Evolutionary conservation across 2,113 vertebrate species (phyloP), one percentile per base, ranked within the genome.

Genomic region (Zootoca vivipara): DNA sequence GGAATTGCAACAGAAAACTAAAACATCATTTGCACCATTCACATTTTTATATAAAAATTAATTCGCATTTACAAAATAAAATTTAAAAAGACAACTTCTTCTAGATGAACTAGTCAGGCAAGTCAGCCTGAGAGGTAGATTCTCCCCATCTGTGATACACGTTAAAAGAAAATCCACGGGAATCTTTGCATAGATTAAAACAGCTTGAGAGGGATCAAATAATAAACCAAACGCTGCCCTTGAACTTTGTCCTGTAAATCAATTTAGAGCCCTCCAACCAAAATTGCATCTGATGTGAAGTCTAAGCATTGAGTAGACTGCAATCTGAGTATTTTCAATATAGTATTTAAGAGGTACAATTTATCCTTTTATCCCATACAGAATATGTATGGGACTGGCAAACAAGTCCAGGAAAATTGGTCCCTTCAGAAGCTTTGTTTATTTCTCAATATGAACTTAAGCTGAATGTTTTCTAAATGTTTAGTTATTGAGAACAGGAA

Each of bases 121-220:
- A 28, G 30, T 40, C 74, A 89, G 92, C 92, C 91, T 82, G 81
- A 85, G 92, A 94, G 93, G 94, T 93, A 94, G 92, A 85, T 90
- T 82, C 74, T 90, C 83, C 89, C 80, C 78, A 77, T 80, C 72
- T 91, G 85, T 83, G 85, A 62, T 75, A 91, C 35, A 46, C 75
- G 75, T 64, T 67, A 77, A 40, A 40, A 46, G 69, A 80, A 82
- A 87, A 88, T 33, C 46, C 24, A 5, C 82, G 58, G 33, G 20
- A 80, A 64, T 7, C 26, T 3, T 0, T 3, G 12, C 78, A 74
- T 1, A 84, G 40, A 30, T 75, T 64, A 74, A 75, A 82, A 87
- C 56, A 5, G 62, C 7, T 40, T 22, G 1, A 70, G 74, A 78
- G 58, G n/a, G 81, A 74, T 16, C 70, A 52, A 24, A 2, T 6